Conservation (phyloP, 2,888 invertebrate species). For the Tupiocoris notatus region DNA sequence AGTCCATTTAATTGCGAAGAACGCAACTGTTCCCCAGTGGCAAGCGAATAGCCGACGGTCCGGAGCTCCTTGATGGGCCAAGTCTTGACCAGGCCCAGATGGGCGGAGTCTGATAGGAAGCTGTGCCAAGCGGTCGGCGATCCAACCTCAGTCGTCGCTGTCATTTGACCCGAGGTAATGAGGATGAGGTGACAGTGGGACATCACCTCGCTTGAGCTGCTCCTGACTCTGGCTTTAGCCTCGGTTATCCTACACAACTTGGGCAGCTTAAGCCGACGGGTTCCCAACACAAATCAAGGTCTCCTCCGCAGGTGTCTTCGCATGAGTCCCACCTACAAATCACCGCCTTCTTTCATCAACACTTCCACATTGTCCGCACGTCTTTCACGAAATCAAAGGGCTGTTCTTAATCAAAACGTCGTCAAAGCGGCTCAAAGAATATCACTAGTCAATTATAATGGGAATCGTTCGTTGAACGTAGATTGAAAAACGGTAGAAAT, state of each 20-base stretch:
- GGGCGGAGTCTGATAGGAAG: slow-evolving; percentile 33
- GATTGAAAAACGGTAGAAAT: too few species aligned
- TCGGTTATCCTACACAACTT: background rate
- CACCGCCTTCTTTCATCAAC: slow-evolving; percentile 41
- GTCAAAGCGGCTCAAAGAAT: too few species aligned
- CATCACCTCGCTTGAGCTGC: slow-evolving; percentile 29
- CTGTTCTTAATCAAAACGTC: too few species aligned
- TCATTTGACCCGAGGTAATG: slow-evolving; percentile 42
- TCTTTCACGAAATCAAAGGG: too few species aligned
- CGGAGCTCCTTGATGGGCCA: too few species aligned
- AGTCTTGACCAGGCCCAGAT: background rate
- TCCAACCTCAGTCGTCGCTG: slow-evolving; percentile 17
- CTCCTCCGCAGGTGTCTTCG: slow-evolving; percentile 40
- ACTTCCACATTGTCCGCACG: slow-evolving; percentile 41
- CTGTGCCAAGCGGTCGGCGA: too few species aligned
- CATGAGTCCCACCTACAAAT: slow-evolving; percentile 36
- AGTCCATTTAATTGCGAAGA: slow-evolving; percentile 6
- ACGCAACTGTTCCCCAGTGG: background rate
- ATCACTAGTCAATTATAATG: too few species aligned
- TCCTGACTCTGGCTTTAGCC: background rate
- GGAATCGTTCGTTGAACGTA: too few species aligned
- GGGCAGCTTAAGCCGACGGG: background rate
- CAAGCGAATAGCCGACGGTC: background rate
- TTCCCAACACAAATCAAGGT: slow-evolving; percentile 42
- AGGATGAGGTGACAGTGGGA: slow-evolving; percentile 43